A percentile compares a stretch with the other conserved stretches of the same genome.
phyloP scores from a whole-genome alignment of 2,888 invertebrate species.

The Aquatica leii region DNA sequence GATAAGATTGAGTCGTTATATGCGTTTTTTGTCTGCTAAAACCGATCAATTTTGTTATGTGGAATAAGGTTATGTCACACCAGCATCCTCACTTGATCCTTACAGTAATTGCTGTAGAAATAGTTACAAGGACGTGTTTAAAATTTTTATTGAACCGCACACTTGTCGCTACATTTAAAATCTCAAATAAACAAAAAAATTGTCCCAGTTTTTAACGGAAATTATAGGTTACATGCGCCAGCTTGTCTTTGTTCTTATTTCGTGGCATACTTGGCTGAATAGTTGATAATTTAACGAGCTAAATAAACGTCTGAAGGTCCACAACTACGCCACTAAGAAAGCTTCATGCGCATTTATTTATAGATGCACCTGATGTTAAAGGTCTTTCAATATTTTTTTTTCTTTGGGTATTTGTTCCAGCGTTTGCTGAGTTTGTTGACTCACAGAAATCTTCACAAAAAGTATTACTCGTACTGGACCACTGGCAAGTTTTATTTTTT shows the following conservation, averaged over 20 bases:
- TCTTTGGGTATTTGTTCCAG: neutral
- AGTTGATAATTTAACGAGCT: constrained; percentile 28
- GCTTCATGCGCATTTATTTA: constrained; percentile 24
- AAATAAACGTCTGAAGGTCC: constrained; percentile 34
- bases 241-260: constrained; percentile 20
- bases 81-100: too few species aligned
- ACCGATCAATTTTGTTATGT: too few species aligned
- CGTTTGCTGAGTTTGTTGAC: neutral
- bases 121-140: too few species aligned
- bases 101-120: too few species aligned
- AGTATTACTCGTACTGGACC: too few species aligned
- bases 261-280: constrained; percentile 29
- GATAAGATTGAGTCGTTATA: too few species aligned
- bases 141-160: too few species aligned
- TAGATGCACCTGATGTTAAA: constrained; percentile 22
- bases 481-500: too few species aligned
- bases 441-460: constrained; percentile 6
- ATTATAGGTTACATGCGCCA: neutral
- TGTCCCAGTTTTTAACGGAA: neutral
- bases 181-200: neutral
- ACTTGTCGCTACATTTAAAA: too few species aligned
- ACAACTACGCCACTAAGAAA: constrained; percentile 13
- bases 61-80: too few species aligned
- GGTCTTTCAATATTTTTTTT: constrained; percentile 1
- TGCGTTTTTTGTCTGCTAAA: too few species aligned